phyloP scores from a whole-genome alignment of 2,797 vertebrate genomes.

The Microctenopoma stevenorrisi region DNA sequence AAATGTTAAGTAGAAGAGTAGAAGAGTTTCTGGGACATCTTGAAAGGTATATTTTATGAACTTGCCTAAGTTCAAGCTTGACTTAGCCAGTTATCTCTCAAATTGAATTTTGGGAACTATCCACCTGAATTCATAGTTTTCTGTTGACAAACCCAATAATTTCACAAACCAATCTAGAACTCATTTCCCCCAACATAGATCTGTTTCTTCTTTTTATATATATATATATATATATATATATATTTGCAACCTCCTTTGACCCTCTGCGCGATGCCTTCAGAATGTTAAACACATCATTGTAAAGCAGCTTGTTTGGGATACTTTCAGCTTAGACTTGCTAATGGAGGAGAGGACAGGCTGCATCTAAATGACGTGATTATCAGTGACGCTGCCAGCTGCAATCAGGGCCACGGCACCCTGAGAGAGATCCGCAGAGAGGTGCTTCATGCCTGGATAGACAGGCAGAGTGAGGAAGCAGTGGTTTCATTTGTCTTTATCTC shows the following conservation, averaged over 20 bases:
- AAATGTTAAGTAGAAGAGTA: too few relatives aligned
- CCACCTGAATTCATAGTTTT: constrained; percentile 34
- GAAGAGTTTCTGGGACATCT: not conserved
- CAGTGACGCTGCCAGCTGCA: constrained; percentile 82
- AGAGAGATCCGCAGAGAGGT: constrained; percentile 71
- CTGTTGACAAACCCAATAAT: constrained; percentile 54
- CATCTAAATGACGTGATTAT: constrained; percentile 83
- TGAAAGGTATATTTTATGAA: constrained; percentile 33
- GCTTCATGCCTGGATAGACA: constrained; percentile 71
- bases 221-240: not conserved
- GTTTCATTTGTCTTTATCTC: constrained; percentile 70
- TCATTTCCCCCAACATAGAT: constrained; percentile 42
- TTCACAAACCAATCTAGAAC: constrained; percentile 41
- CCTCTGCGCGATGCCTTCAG: constrained; percentile 41
- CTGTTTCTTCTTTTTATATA: constrained; percentile 15
- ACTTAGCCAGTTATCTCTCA: constrained; percentile 32
- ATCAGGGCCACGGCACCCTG: constrained; percentile 71
- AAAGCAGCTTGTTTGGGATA: constrained; percentile 52
- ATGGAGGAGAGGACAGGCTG: constrained; percentile 74
- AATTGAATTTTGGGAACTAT: constrained; percentile 55
- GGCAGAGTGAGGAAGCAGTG: constrained; percentile 41
- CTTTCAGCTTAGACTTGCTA: constrained; percentile 72
- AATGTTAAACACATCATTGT: constrained; percentile 59
- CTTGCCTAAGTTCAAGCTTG: constrained; percentile 27
- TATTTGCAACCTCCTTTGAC: constrained; percentile 45